phyloP scores from a whole-genome alignment of 2,888 invertebrate genomes.

The Hyposoter didymator region DNA sequence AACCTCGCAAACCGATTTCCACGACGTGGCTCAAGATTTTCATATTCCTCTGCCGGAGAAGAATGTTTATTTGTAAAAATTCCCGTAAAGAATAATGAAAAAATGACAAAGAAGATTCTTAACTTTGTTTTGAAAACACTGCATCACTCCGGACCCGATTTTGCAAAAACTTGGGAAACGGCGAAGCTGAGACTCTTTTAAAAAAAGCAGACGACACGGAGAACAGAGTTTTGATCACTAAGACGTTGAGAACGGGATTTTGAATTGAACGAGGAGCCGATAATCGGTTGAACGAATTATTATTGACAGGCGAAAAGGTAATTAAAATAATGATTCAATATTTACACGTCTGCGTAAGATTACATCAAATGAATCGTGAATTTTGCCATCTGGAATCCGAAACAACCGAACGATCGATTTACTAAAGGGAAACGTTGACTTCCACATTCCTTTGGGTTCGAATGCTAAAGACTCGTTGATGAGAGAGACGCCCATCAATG shows the following conservation, averaged over 20 bases:
- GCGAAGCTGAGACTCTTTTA: no score
- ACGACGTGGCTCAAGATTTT: neutral
- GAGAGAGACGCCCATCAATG: neutral
- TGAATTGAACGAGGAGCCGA: neutral
- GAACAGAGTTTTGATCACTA: no score
- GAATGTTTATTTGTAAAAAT: neutral
- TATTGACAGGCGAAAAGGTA: neutral
- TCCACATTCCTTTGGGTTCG: neutral
- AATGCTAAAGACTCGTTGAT: neutral
- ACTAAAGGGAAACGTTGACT: constrained; percentile 2
- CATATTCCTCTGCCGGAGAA: neutral
- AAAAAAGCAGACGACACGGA: no score
- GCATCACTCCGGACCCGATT: no score
- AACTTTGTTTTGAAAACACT: no score
- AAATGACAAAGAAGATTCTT: neutral
- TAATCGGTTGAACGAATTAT: constrained; percentile 5
- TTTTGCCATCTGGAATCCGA: neutral
- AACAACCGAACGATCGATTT: neutral
- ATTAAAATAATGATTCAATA: neutral
- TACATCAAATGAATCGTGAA: neutral
- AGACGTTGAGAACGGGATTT: neutral
- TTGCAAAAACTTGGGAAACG: no score
- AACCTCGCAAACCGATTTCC: neutral
- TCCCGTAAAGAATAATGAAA: neutral
- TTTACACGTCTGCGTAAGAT: neutral